Conservation (phyloP, 2,797 vertebrate genomes). For the Eutrigla gurnardus region DNA sequence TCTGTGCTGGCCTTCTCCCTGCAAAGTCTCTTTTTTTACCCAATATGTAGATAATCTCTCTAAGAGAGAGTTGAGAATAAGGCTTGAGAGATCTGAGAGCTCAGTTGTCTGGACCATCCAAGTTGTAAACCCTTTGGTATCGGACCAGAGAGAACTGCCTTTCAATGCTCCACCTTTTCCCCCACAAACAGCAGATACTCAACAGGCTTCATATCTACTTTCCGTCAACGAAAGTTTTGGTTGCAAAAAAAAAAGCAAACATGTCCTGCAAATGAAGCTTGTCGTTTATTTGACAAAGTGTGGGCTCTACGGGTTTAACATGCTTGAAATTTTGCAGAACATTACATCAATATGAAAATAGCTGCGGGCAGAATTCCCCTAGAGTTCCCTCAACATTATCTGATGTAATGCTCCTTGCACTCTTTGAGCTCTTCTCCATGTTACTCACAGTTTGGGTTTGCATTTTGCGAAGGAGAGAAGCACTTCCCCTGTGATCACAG, state of each 20-base stretch:
- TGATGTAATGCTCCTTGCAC: conserved; percentile 57
- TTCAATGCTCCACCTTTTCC: neutral
- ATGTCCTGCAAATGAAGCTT: conserved; percentile 1
- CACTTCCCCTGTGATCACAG: conserved; percentile 44
- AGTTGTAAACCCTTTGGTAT: neutral
- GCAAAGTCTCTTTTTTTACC: neutral
- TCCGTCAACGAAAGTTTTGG: neutral
- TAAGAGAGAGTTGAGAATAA: neutral
- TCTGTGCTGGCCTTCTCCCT: neutral
- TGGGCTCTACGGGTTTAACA: conserved; percentile 30
- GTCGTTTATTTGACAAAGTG: conserved; percentile 28
- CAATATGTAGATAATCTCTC: neutral
- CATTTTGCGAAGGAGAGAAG: conserved; percentile 26
- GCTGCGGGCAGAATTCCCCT: conserved; percentile 61
- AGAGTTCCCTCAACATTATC: conserved; percentile 48
- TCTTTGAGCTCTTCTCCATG: conserved; percentile 48
- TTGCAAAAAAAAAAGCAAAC: neutral
- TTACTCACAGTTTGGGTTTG: conserved; percentile 37
- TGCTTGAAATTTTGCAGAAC: conserved; percentile 49
- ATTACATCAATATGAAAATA: conserved; percentile 66
- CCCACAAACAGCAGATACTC: neutral
- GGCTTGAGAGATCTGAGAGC: neutral
- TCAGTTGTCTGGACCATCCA: neutral
- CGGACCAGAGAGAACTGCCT: neutral
- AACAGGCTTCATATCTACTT: neutral